phyloP scores from a whole-genome alignment of 2,113 vertebrate genomes.

The Gila orcuttii region DNA sequence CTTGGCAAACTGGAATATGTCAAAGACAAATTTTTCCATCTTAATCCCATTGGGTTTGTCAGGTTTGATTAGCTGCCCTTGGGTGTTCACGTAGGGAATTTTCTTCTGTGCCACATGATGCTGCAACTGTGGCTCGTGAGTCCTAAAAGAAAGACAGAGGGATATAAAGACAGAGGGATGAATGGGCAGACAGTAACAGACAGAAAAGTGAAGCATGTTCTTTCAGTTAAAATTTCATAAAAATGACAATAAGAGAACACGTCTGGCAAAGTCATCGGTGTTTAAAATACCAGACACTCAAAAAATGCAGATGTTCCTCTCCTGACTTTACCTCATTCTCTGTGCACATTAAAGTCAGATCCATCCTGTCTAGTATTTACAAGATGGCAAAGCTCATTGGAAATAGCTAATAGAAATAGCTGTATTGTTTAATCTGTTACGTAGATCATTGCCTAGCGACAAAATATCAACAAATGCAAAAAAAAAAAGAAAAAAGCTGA shows the following conservation, averaged over 20 bases:
- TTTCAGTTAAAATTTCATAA: constrained; percentile 47
- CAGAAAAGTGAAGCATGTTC: constrained; percentile 51
- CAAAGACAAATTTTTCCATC: constrained; percentile 99
- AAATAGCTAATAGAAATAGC: constrained; percentile 41
- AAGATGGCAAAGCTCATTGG: constrained; percentile 45
- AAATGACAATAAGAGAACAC: constrained; percentile 43
- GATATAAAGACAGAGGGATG: constrained; percentile 7
- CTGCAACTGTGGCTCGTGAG: constrained; percentile 86
- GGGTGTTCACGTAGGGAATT: constrained; percentile 84
- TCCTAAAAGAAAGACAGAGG: constrained; percentile 69
- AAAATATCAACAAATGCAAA: not conserved
- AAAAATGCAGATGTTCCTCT: constrained; percentile 52
- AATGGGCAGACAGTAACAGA: not conserved
- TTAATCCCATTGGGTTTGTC: constrained; percentile 98
- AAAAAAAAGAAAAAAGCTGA: not conserved
- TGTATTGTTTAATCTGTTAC: constrained; percentile 20
- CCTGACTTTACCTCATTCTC: constrained; percentile 45
- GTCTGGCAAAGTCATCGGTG: constrained; percentile 53
- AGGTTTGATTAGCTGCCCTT: constrained; percentile 83
- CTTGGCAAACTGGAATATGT: constrained; percentile 99
- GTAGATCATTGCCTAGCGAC: constrained; percentile 40
- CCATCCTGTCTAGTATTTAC: constrained; percentile 41
- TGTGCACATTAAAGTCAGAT: constrained; percentile 27
- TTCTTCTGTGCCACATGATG: constrained; percentile 97
- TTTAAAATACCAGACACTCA: constrained; percentile 56